Evolutionary conservation across 2,113 vertebrate genomes (phyloP).

Genomic region (Mus pahari): DNA sequence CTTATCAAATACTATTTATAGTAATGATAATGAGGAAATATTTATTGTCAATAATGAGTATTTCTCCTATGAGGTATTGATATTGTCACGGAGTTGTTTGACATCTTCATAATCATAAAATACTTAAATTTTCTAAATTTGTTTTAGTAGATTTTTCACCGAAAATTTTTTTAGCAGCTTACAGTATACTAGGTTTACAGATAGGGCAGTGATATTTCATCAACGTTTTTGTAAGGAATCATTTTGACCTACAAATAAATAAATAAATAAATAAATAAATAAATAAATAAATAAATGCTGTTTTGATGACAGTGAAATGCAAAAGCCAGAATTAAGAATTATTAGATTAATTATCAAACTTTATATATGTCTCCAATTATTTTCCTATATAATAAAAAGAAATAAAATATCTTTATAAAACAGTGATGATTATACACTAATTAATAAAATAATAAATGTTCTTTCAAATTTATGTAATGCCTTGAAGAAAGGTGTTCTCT

Average conservation of each 20-base stretch:
- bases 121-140: neutral
- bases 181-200: neutral
- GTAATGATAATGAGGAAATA: neutral
- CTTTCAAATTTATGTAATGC: neutral
- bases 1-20: neutral
- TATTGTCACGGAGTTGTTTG: conserved; percentile 2
- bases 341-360: conserved; percentile 26
- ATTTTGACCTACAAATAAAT: neutral
- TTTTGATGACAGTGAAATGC: neutral
- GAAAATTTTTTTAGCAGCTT: neutral
- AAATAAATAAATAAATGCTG: neutral
- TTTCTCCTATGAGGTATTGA: neutral
- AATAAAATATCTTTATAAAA: conserved; percentile 19
- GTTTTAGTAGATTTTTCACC: neutral
- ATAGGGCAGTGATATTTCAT: neutral
- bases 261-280: no score
- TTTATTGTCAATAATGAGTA: neutral
- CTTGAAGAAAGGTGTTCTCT: neutral
- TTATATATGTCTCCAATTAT: neutral
- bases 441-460: conserved; percentile 45
- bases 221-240: neutral
- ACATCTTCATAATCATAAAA: neutral
- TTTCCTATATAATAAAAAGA: neutral
- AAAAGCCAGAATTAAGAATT: neutral
- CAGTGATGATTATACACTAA: neutral